phyloP scores from a whole-genome alignment of 2,797 vertebrate species.

The Bradypus variegatus region DNA sequence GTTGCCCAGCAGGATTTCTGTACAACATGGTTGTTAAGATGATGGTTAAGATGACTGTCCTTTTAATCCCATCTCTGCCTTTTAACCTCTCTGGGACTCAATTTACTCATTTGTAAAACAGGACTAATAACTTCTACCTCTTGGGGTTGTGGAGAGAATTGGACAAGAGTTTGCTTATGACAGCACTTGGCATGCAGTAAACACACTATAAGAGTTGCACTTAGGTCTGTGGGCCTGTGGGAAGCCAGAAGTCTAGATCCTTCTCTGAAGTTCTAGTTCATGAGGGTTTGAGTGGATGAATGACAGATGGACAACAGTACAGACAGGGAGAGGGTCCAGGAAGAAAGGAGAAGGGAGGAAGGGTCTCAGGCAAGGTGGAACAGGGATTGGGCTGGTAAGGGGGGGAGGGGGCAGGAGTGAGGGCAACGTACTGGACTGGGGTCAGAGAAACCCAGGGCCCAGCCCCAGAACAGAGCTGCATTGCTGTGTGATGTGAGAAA shows the following conservation, averaged over 20 bases:
- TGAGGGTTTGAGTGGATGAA: background rate
- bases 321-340: background rate
- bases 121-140: background rate
- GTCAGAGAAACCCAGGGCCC: background rate
- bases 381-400: background rate
- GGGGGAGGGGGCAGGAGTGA: fast-evolving
- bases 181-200: background rate
- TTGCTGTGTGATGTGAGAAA: background rate
- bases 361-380: background rate
- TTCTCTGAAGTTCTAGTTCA: background rate
- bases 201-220: background rate
- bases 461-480: background rate
- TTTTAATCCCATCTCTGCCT: background rate
- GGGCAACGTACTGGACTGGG: fast-evolving
- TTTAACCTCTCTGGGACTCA: background rate
- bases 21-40: background rate
- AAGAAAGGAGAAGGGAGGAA: background rate
- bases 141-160: background rate
- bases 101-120: conserved; percentile 8
- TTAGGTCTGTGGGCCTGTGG: background rate
- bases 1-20: background rate
- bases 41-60: no score
- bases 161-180: background rate
- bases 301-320: background rate
- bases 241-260: background rate